Conservation (phyloP, 1,140 invertebrate species). For the Helicoverpa armigera region DNA sequence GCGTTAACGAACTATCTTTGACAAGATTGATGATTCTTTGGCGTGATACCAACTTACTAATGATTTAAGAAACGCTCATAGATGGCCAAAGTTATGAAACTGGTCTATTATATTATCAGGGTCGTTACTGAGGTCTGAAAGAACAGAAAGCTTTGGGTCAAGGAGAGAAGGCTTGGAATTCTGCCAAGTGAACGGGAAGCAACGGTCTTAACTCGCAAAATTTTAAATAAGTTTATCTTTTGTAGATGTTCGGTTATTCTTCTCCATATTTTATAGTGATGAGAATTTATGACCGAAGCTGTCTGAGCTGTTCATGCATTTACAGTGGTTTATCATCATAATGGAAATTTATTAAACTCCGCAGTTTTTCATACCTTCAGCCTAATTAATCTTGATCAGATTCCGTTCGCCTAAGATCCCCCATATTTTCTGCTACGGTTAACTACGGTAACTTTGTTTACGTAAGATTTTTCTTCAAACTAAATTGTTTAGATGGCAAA, state of each 20-base stretch:
- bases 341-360: no score
- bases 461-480: neutral
- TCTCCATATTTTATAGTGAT: neutral
- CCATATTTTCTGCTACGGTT: neutral
- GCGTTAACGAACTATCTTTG: neutral
- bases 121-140: slow-evolving; percentile 35
- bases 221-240: neutral
- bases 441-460: neutral
- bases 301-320: neutral
- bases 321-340: no score
- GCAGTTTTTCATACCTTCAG: neutral
- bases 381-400: neutral
- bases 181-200: slow-evolving; percentile 54
- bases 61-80: slow-evolving; percentile 2
- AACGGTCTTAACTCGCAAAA: slow-evolving; percentile 1
- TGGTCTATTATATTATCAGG: slow-evolving; percentile 42
- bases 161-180: slow-evolving; percentile 64
- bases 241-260: neutral
- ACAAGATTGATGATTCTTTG: slow-evolving; percentile 14
- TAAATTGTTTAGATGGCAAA: slow-evolving; percentile 6
- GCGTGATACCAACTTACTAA: slow-evolving; percentile 22
- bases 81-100: slow-evolving; percentile 1
- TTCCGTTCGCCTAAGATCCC: neutral
- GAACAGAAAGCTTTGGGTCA: slow-evolving; percentile 63
- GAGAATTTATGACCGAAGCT: neutral